Conservation (phyloP, 2,113 vertebrate genomes). For the Spheniscus mendiculus region DNA sequence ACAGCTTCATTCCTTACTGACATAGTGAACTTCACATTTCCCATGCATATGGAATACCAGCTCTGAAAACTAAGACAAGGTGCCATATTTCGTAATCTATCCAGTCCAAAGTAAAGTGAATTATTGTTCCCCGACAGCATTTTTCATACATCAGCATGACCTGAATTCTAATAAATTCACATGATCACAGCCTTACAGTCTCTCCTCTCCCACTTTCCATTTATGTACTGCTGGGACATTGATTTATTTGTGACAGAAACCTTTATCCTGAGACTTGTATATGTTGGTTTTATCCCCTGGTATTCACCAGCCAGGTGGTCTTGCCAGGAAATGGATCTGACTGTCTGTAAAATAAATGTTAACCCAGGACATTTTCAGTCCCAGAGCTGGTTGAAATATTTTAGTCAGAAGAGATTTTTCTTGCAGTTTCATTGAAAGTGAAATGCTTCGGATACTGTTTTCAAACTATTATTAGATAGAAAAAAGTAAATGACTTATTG, state of each 20-base stretch:
- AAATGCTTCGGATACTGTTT: neutral
- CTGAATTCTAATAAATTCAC: neutral
- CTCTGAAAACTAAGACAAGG: neutral
- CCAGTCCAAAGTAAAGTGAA: neutral
- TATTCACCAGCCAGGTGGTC: neutral
- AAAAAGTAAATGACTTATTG: conserved; percentile 29
- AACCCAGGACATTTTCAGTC: neutral
- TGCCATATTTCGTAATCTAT: neutral
- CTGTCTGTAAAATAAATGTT: neutral
- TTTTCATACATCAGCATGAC: neutral
- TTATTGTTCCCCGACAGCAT: neutral
- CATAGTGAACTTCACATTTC: neutral
- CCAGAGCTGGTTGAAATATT: neutral
- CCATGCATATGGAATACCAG: neutral
- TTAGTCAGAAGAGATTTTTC: neutral
- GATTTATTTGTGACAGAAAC: conserved; percentile 2
- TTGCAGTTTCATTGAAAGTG: neutral
- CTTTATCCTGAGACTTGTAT: neutral
- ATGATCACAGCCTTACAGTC: neutral
- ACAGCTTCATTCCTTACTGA: neutral
- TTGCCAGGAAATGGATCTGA: neutral
- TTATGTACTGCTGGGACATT: neutral
- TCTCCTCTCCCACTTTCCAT: neutral
- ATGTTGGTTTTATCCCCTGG: neutral
- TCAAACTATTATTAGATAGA: conserved; percentile 7